These are phyloP conservation scores for Onthophagus sagittarius DNA, from an alignment of 2,888 invertebrate genomes.

Conservation along the genomic window DNA sequence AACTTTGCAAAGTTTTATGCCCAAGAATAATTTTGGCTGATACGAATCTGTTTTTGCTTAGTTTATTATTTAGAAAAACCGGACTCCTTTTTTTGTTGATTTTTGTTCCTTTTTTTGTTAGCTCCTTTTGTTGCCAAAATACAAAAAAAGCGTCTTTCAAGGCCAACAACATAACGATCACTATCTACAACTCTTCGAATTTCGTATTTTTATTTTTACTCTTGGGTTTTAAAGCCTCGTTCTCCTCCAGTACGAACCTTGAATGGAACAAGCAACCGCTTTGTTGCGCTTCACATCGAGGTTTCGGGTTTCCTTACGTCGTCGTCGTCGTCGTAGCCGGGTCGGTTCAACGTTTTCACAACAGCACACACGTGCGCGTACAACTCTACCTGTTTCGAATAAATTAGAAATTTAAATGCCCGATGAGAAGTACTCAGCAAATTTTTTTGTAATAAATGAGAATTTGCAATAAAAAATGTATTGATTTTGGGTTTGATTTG, in stretches of 20 bases:
- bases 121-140: no score
- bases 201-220: neutral
- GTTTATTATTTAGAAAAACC: no score
- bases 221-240: neutral
- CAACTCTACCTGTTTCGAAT: neutral
- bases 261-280: neutral
- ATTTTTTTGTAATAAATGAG: no score
- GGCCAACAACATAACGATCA: neutral
- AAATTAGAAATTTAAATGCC: constrained; percentile 12
- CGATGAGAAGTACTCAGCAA: neutral
- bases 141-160: neutral
- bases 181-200: neutral
- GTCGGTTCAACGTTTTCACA: neutral
- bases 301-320: neutral
- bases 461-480: no score
- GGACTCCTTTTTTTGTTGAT: no score
- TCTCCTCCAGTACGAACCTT: neutral
- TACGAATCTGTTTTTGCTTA: no score
- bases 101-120: no score
- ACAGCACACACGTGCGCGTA: neutral
- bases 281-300: neutral
- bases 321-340: no score
- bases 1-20: no score
- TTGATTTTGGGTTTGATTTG: no score
- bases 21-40: no score